phyloP scores from a whole-genome alignment of 2,113 vertebrate species.

The Raja brachyura region DNA sequence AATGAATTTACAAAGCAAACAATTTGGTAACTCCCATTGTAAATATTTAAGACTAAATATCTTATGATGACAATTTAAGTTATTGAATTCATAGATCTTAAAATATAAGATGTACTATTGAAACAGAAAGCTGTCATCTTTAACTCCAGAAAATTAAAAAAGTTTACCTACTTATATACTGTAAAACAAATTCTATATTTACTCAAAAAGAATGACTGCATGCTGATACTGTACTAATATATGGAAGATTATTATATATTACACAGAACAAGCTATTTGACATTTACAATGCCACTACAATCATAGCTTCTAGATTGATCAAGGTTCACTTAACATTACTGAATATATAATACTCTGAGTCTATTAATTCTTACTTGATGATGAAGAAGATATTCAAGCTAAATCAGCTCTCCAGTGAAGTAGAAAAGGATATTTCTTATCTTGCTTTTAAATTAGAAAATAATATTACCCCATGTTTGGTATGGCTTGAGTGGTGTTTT shows the following conservation, averaged over 20 bases:
- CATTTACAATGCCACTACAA: slow-evolving; percentile 61
- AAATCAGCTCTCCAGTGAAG: slow-evolving; percentile 84
- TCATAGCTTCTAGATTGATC: slow-evolving; percentile 71
- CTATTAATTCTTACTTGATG: slow-evolving; percentile 89
- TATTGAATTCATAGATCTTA: not conserved
- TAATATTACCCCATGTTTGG: slow-evolving; percentile 59
- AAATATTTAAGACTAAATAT: not conserved
- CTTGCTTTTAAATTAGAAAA: slow-evolving; percentile 92
- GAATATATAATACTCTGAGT: slow-evolving; percentile 84
- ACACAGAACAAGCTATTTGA: slow-evolving; percentile 56
- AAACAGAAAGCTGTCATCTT: not conserved
- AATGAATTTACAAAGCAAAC: not conserved
- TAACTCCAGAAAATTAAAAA: not conserved
- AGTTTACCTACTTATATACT: not conserved
- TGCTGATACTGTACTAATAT: slow-evolving; percentile 56
- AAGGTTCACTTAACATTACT: slow-evolving; percentile 78
- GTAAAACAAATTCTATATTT: not conserved
- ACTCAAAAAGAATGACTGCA: slow-evolving; percentile 48
- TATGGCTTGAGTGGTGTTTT: slow-evolving; percentile 58
- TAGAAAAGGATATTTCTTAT: slow-evolving; percentile 84
- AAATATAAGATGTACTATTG: not conserved
- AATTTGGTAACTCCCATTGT: not conserved
- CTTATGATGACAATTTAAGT: not conserved
- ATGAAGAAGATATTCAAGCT: slow-evolving; percentile 79
- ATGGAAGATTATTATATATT: slow-evolving; percentile 54